Conservation (phyloP, 23 tunicate species). For the Botrylloides violaceus region DNA sequence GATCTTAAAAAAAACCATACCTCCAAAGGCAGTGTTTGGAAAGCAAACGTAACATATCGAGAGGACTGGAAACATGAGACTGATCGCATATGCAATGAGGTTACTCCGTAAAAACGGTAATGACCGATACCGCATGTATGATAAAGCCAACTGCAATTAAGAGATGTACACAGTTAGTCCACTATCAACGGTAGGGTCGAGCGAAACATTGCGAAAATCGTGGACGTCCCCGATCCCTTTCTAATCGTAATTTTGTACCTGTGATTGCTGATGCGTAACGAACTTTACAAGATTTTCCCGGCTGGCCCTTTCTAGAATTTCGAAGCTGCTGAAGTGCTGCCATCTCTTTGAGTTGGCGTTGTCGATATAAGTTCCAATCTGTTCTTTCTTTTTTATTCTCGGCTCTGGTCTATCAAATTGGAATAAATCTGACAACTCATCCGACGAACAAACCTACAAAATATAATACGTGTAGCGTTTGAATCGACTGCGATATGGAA, state of each 20-base stretch:
- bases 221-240: too few relatives aligned
- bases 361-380: slow-evolving; percentile 13
- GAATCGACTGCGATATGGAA: too few relatives aligned
- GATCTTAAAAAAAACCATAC: slow-evolving; percentile 13
- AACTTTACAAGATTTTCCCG: slow-evolving; percentile 36
- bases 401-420: slow-evolving; percentile 11
- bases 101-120: not conserved
- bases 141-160: not conserved
- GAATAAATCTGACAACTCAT: slow-evolving; percentile 53
- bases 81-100: slow-evolving; percentile 15
- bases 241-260: slow-evolving; percentile 39
- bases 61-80: slow-evolving; percentile 60
- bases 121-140: not conserved
- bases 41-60: slow-evolving; percentile 57
- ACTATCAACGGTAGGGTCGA: not conserved
- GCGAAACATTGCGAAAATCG: not conserved
- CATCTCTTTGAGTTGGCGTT: slow-evolving; percentile 2
- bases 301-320: slow-evolving; percentile 51
- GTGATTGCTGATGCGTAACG: slow-evolving; percentile 77
- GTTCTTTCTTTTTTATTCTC: slow-evolving; percentile 2
- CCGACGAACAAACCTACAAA: slow-evolving; percentile 60
- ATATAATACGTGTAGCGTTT: too few relatives aligned
- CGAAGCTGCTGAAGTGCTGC: not conserved
- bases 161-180: too few relatives aligned
- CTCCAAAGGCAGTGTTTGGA: slow-evolving; percentile 36